Conservation (phyloP, 2,113 vertebrate species). For the Redunca redunca region DNA sequence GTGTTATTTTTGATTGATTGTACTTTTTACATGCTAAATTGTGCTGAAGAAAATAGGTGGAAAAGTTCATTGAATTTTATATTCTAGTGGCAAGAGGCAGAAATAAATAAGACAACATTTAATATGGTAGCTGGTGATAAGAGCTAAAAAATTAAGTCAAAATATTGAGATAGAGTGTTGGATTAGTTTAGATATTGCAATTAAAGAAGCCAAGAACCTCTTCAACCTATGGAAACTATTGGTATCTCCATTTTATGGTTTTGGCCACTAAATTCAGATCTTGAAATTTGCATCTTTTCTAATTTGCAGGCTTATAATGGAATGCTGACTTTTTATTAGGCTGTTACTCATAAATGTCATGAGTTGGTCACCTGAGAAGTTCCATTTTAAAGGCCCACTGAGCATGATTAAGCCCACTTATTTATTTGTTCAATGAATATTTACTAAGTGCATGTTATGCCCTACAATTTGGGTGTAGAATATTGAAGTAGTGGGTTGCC, state of each 20-base stretch:
- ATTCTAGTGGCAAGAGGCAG: neutral
- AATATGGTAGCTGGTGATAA: neutral
- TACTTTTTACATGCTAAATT: neutral
- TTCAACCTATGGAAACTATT: neutral
- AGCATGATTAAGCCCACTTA: slow-evolving; percentile 21
- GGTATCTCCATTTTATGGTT: neutral
- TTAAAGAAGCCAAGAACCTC: neutral
- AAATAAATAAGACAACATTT: neutral
- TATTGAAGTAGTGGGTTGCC: neutral
- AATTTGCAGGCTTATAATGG: neutral
- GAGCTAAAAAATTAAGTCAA: neutral
- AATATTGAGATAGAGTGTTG: neutral
- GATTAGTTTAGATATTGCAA: neutral
- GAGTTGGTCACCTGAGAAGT: neutral
- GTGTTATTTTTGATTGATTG: neutral
- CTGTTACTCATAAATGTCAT: neutral
- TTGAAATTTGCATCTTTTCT: neutral
- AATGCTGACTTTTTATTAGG: neutral
- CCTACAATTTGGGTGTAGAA: neutral
- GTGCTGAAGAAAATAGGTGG: neutral
- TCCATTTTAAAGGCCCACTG: neutral
- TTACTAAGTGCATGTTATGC: slow-evolving; percentile 22
- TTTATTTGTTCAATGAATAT: slow-evolving; percentile 37
- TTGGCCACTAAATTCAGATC: neutral
- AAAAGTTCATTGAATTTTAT: neutral